These are phyloP conservation scores for Dryococelus australis DNA, from an alignment of 2,888 invertebrate species.

Conservation along the genomic window DNA sequence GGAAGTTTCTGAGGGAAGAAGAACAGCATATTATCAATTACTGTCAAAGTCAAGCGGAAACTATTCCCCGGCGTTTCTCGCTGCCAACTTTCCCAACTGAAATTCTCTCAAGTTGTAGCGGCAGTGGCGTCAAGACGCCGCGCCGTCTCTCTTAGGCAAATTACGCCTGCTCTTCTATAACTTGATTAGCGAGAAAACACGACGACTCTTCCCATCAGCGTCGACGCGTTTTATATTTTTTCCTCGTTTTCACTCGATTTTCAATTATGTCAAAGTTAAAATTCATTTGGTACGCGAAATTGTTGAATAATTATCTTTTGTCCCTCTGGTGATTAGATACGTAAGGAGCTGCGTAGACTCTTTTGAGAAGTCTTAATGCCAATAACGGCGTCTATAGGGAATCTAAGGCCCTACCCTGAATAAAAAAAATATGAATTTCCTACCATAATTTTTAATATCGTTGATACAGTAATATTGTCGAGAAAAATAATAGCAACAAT, in stretches of 20 bases:
- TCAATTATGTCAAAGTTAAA: background rate
- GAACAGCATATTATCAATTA: background rate
- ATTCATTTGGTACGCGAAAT: background rate
- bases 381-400: no score
- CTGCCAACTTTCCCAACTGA: background rate
- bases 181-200: background rate
- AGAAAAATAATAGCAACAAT: no score
- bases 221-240: background rate
- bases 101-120: background rate
- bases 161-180: background rate
- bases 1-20: background rate
- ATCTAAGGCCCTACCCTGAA: no score
- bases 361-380: background rate
- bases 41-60: background rate
- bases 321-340: background rate
- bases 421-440: no score
- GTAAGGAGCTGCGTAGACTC: background rate
- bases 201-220: background rate
- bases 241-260: background rate
- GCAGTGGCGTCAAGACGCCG: conserved; percentile 3
- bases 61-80: background rate
- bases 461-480: no score
- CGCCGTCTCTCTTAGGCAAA: background rate
- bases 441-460: no score
- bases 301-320: background rate